Percentiles rank a stretch among this genome's conserved stretches.
phyloP scores from a whole-genome alignment of 2,797 vertebrate species.

The Hybognathus amarus region DNA sequence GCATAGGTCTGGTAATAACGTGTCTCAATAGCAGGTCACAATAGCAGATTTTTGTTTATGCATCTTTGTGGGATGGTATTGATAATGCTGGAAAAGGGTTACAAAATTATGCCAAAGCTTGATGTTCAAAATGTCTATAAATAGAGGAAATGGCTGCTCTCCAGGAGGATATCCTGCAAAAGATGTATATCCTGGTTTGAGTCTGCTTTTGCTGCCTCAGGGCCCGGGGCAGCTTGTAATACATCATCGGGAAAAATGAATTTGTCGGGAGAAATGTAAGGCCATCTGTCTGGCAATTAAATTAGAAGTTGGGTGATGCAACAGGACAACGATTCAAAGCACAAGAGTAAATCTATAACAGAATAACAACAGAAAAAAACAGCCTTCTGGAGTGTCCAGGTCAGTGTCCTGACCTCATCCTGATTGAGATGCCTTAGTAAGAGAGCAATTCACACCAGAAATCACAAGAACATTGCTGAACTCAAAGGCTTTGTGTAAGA shows the following conservation, averaged over 20 bases:
- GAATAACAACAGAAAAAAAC: neutral
- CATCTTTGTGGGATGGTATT: neutral
- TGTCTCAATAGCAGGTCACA: neutral
- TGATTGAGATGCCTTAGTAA: slow-evolving; percentile 8
- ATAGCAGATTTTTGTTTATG: neutral
- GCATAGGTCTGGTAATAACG: neutral
- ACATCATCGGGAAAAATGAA: neutral
- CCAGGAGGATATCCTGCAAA: neutral
- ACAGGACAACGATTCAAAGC: neutral
- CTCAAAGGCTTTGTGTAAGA: neutral
- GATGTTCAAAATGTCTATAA: neutral
- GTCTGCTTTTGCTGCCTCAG: slow-evolving; percentile 1
- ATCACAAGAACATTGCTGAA: neutral
- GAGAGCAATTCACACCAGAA: neutral
- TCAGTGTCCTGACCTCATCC: neutral
- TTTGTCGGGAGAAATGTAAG: neutral
- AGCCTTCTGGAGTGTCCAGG: neutral
- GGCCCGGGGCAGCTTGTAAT: slow-evolving; percentile 11
- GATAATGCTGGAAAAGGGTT: neutral
- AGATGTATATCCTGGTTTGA: neutral
- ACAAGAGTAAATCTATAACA: neutral
- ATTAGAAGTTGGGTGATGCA: neutral
- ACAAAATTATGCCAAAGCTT: neutral
- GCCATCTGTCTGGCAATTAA: slow-evolving; percentile 4
- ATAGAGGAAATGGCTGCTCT: neutral